These are phyloP conservation scores for Drosophila mulleri DNA, from an alignment of 2,888 invertebrate genomes.

Conservation along the genomic window DNA sequence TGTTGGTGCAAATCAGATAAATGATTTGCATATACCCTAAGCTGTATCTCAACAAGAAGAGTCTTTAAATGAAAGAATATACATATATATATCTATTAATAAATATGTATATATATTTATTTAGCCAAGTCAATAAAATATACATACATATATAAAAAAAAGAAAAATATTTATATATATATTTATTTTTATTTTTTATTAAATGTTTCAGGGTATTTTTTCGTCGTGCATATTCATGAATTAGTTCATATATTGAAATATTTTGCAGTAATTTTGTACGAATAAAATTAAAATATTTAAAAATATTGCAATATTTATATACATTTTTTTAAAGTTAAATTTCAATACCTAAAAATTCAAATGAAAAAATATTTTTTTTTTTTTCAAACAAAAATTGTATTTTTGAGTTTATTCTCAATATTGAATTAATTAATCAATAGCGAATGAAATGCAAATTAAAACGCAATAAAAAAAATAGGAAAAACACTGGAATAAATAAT, in stretches of 20 bases:
- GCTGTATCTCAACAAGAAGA: no score
- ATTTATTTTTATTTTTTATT: no score
- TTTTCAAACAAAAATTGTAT: no score
- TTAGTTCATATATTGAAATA: neutral
- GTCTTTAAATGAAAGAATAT: neutral
- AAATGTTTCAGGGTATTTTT: neutral
- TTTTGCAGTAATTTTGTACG: neutral
- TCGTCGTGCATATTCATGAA: neutral
- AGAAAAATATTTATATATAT: no score
- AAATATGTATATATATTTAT: neutral
- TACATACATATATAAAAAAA: neutral
- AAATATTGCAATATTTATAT: neutral
- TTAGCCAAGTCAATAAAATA: neutral
- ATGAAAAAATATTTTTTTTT: no score
- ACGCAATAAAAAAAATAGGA: neutral
- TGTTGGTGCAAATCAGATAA: neutral
- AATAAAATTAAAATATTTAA: neutral
- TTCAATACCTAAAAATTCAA: neutral
- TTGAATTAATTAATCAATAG: neutral
- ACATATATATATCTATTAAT: neutral
- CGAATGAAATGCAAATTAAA: neutral
- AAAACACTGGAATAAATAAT: constrained; percentile 1
- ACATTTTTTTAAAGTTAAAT: neutral
- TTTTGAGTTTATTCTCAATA: neutral
- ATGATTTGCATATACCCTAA: neutral